Evolutionary conservation across 2,888 invertebrate species (phyloP).

Genomic region (Orthosia gracilis): DNA sequence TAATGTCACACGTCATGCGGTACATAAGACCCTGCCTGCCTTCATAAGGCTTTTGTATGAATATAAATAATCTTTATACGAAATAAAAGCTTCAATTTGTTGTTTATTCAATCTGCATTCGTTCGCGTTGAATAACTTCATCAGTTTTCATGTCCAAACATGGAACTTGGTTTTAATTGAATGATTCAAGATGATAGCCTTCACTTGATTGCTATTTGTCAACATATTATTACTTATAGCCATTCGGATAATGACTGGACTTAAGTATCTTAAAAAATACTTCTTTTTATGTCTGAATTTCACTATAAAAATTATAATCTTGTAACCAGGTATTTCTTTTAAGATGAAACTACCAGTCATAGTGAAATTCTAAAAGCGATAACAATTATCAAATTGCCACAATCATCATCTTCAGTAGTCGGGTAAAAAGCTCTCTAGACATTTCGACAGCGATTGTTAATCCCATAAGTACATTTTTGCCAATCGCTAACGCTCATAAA

Average conservation of each 20-base stretch:
- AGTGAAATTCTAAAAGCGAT: no score
- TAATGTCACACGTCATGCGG: slow-evolving; percentile 12
- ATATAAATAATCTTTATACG: slow-evolving; percentile 28
- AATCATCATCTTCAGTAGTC: no score
- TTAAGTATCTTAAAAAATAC: slow-evolving; percentile 2
- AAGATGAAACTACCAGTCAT: no score
- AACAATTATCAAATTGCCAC: no score
- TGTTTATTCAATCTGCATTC: slow-evolving; percentile 25
- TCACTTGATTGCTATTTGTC: slow-evolving; percentile 12
- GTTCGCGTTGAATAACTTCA: slow-evolving; percentile 29
- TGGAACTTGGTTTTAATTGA: slow-evolving; percentile 12
- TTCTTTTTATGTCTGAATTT: background rate
- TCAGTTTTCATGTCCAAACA: slow-evolving; percentile 26
- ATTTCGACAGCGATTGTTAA: no score
- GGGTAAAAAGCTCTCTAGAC: no score
- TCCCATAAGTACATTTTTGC: no score
- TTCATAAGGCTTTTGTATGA: slow-evolving; percentile 36
- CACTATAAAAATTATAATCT: background rate
- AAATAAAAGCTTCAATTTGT: slow-evolving; percentile 32
- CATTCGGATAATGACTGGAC: slow-evolving; percentile 8
- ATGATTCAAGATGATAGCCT: slow-evolving; percentile 14
- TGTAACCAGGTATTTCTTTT: no score
- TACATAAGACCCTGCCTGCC: slow-evolving; percentile 14
- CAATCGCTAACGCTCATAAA: no score
- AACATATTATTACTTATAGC: background rate